Evolutionary conservation across 2,888 invertebrate species (phyloP).

Genomic region (Agrilus mali): DNA sequence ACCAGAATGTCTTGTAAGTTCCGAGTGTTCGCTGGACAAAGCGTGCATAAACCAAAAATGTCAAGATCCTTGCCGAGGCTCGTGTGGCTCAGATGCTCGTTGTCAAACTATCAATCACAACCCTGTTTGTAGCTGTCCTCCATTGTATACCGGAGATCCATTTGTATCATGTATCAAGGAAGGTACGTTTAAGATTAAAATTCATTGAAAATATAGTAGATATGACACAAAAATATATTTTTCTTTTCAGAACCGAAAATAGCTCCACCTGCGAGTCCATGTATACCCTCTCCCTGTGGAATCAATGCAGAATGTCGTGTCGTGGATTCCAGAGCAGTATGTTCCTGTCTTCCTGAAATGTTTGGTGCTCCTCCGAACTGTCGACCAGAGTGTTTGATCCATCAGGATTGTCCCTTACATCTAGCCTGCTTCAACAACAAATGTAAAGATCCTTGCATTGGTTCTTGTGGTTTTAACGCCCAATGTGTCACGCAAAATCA

Average conservation of each 20-base stretch:
- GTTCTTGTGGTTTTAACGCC: constrained; percentile 65
- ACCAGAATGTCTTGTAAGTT: constrained; percentile 46
- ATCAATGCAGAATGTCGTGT: constrained; percentile 54
- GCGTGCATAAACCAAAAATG: constrained; percentile 53
- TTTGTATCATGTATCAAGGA: constrained; percentile 40
- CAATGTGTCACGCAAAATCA: constrained; percentile 63
- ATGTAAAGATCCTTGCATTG: constrained; percentile 64
- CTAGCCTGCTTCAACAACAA: constrained; percentile 59
- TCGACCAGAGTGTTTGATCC: constrained; percentile 64
- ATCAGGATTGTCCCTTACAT: constrained; percentile 64
- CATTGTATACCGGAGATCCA: constrained; percentile 45
- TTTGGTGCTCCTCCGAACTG: constrained; percentile 70
- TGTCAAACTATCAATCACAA: constrained; percentile 50
- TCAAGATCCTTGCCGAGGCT: constrained; percentile 47
- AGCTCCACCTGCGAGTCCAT: constrained; percentile 42
- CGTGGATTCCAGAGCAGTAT: constrained; percentile 52
- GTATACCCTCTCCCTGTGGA: constrained; percentile 62
- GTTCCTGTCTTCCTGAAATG: constrained; percentile 60
- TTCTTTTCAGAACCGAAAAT: constrained; percentile 18
- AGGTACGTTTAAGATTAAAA: constrained; percentile 21
- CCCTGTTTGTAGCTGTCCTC: constrained; percentile 50
- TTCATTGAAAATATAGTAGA: neutral
- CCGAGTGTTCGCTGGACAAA: constrained; percentile 45
- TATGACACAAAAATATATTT: neutral
- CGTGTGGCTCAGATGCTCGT: constrained; percentile 43